Base-by-base conservation (phyloP, 1,140 invertebrate genomes). In the honey bee (Apis mellifera) region DNA sequence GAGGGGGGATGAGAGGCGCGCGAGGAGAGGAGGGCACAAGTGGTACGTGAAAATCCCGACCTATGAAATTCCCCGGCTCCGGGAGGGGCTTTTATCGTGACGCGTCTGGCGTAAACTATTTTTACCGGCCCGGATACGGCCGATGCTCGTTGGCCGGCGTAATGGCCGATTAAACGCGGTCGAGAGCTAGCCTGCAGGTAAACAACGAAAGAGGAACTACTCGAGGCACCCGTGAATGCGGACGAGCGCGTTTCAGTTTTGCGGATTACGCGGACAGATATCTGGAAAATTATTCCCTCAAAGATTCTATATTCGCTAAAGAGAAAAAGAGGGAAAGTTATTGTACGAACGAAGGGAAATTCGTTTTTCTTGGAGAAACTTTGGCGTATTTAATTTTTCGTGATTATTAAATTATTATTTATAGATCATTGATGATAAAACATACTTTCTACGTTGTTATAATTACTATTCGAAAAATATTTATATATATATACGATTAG, bases 31-130 rank as follows among this genome's bases (percentile, higher is more conserved):
- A 50, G 76, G 32, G 32, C 17, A 32, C 76, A 50, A 70, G 54
- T 79, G 68, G 66, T 17, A 50, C 59, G 69, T 62, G 57, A 73
- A 80, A 73, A 72, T 62, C 48, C 48, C 57, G 57, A 50, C 12
- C 68, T 26, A 26, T 50, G 84, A 65, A 71, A 82, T 85, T 74
- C 69, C 32, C 84, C 42, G 55, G 55, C 48, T n/a, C 54, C 54
- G 57, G 72, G 21, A 77, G 72, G 21, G 73, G 80, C 68, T 76
- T 86, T 86, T 85, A 85, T 86, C 85, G 81, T 73, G 75, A 82
- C 70, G 75, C 78, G 80, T 69, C 32, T 75, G 66, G 52, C 78
- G 60, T 86, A 86, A 86, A 86, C 73, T 72, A 69, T 73, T 75
- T 73, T 82, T 64, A 32, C 79, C 26, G 26, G 26, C 42, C 42